Evolutionary conservation across 2,888 invertebrate species (phyloP), one percentile per base, ranked within the genome.

Genomic region (Drosophila birchii): DNA sequence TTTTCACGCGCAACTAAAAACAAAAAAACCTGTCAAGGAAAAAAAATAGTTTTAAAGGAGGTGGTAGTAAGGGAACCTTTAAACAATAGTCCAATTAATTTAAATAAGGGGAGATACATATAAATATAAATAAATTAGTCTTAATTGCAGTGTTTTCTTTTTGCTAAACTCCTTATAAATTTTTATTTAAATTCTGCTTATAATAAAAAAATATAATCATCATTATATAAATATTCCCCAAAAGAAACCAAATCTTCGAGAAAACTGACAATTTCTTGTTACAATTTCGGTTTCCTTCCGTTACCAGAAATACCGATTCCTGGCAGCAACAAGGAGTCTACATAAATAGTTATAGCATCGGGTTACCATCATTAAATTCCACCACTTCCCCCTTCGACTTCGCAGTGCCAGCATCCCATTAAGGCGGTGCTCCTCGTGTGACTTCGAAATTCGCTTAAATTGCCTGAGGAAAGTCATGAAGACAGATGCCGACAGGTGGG

Each of bases 391-490:
- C 41, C 9, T 7, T 3, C 20, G 12, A 23, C n/a, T 11, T 43
- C 23, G 9, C 12, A 38, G 23, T 5, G 14, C 16, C 49, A 9
- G 16, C 5, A 20, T 5, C 29, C 57, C 34, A 43, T 47, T 26
- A 47, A 39, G 60, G 45, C n/a, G 16, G 47, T 11, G 38, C 55
- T 55, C 51, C 54, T 69, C 29, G 83, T 56, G 58, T 79, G 78
- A 78, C 79, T 79, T 75, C 61, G 80, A 78, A 83, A 83, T 83
- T 64, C 84, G 62, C 81, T 80, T 72, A 80, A 80, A 78, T 75
- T 83, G 81, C 68, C 78, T 64, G 78, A 39, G 60, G 59, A 74
- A 75, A 78, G 78, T 62, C 79, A 66, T 20, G 45, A 51, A 45
- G 74, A 66, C 45, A 66, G 57, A 54, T 66, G 64, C 64, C 36